These are phyloP conservation scores for Enteromius afrohamiltoni DNA, from an alignment of 2,797 vertebrate species.

Conservation along the genomic window DNA sequence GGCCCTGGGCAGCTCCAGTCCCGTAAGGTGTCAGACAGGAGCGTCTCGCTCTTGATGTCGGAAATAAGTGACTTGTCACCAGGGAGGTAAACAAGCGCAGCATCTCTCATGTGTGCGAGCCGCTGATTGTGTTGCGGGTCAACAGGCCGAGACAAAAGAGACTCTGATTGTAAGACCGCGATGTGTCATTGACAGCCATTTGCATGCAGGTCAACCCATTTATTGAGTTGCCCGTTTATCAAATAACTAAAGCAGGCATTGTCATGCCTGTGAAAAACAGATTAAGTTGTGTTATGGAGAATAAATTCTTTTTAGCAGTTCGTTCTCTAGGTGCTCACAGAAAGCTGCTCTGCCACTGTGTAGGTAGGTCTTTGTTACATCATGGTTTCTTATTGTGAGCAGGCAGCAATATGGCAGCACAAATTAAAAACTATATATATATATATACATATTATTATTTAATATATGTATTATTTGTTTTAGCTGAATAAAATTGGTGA, in stretches of 20 bases:
- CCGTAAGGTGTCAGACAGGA: conserved; percentile 50
- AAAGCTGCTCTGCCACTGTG: not conserved
- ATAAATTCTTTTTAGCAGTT: not conserved
- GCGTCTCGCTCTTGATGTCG: conserved; percentile 29
- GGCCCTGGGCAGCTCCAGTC: conserved; percentile 50
- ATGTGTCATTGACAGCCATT: conserved; percentile 41
- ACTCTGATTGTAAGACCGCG: conserved; percentile 26
- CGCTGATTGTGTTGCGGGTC: conserved; percentile 47
- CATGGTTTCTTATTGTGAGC: not conserved
- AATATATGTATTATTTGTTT: not conserved
- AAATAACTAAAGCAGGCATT: conserved; percentile 18
- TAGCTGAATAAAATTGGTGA: not conserved
- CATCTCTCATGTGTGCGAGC: conserved; percentile 41
- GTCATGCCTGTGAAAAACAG: conserved; percentile 10
- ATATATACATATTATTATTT: too few relatives aligned
- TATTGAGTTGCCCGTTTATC: conserved; percentile 40
- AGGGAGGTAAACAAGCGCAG: conserved; percentile 51
- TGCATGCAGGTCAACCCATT: conserved; percentile 35
- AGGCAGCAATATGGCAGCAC: too few relatives aligned
- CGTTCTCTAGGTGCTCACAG: not conserved
- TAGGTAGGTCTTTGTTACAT: not conserved
- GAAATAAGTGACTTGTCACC: conserved; percentile 55
- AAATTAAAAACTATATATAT: not conserved
- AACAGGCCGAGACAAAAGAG: conserved; percentile 38
- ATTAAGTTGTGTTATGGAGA: conserved; percentile 27